phyloP scores from a whole-genome alignment of 2,113 vertebrate species.

The Nibea coibor region DNA sequence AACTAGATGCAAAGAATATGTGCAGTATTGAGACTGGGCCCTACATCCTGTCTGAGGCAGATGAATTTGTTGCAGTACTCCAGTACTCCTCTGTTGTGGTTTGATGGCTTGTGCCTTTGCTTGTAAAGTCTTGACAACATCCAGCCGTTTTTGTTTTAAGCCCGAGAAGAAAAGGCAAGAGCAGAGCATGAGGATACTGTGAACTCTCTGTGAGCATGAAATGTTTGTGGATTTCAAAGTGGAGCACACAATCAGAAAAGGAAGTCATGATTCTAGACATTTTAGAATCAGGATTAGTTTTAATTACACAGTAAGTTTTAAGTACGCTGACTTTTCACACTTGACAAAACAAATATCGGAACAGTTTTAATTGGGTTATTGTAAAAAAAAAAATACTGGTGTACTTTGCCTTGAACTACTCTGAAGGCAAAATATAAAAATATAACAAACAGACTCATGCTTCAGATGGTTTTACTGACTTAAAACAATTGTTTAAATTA shows the following conservation, averaged over 20 bases:
- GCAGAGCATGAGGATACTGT: not conserved
- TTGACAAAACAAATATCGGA: not conserved
- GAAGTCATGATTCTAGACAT: not conserved
- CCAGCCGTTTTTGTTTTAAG: conserved; percentile 31
- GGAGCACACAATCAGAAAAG: not conserved
- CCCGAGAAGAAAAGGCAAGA: conserved; percentile 13
- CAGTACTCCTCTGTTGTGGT: conserved; percentile 45
- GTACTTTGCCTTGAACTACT: not conserved
- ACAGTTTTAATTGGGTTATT: not conserved
- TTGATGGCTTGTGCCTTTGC: conserved; percentile 26
- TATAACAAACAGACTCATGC: not conserved
- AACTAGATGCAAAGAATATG: conserved; percentile 7
- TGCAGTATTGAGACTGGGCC: conserved; percentile 2
- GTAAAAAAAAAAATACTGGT: not conserved
- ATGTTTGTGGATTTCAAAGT: not conserved
- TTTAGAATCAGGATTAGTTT: not conserved
- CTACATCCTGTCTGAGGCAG: conserved; percentile 27
- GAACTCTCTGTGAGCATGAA: not conserved
- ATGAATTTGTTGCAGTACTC: conserved; percentile 5
- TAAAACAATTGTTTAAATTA: conserved; percentile 17
- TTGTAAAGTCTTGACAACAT: conserved; percentile 27
- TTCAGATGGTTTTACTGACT: not conserved
- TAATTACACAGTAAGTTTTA: not conserved
- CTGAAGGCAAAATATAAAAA: not conserved
- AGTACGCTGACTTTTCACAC: not conserved